These are phyloP conservation scores for Drosophila ironensis DNA, from an alignment of 1,140 invertebrate genomes.

Conservation along the genomic window DNA sequence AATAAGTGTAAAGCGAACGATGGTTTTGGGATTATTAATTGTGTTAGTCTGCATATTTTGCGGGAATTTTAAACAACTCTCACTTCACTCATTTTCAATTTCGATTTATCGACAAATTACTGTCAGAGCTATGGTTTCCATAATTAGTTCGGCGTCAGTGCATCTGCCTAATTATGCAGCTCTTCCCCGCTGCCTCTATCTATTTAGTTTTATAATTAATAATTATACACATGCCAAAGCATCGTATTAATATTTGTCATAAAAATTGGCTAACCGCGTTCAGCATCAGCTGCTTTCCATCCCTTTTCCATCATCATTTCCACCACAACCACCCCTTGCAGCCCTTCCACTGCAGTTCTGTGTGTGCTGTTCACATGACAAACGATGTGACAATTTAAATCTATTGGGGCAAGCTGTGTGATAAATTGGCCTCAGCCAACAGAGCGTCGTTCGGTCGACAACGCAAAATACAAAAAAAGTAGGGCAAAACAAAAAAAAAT, in stretches of 20 bases:
- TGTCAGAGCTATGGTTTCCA: conserved; percentile 27
- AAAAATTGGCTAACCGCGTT: conserved; percentile 14
- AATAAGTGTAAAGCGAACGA: conserved; percentile 1
- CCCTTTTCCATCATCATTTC: neutral
- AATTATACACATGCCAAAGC: conserved; percentile 29
- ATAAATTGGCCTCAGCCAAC: conserved; percentile 65
- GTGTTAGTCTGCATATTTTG: no score
- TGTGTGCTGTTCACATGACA: conserved; percentile 55
- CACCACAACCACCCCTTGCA: neutral
- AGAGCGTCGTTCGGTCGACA: conserved; percentile 39
- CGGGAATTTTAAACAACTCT: no score
- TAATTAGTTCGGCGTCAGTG: conserved; percentile 49
- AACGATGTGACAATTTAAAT: conserved; percentile 78
- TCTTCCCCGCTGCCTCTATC: no score
- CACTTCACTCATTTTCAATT: neutral
- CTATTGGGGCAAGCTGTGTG: conserved; percentile 64
- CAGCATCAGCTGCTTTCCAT: conserved; percentile 18
- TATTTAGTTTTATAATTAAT: conserved; percentile 54
- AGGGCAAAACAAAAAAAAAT: conserved; percentile 17
- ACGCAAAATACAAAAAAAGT: conserved; percentile 19
- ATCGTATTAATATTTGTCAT: conserved; percentile 43
- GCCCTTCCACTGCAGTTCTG: neutral
- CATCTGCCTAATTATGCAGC: conserved; percentile 42
- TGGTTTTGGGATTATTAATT: no score
- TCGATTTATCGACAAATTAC: conserved; percentile 45